Evolutionary conservation across 2,888 invertebrate genomes (phyloP).

Genomic region (Osedax frankpressi): DNA sequence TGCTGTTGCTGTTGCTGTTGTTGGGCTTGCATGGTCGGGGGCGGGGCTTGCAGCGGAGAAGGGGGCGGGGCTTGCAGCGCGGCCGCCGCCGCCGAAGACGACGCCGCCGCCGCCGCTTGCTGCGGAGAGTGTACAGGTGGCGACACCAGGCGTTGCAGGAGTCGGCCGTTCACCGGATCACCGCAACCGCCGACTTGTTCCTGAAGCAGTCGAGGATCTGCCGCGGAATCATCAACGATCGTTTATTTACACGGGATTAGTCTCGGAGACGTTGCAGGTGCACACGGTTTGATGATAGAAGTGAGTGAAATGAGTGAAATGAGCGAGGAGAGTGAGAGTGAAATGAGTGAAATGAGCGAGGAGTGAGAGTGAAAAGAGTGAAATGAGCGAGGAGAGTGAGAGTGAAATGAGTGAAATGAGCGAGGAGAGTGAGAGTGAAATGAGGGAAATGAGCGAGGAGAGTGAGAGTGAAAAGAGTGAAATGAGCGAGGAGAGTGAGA

Average conservation of each 20-base stretch:
- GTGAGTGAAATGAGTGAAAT: background rate
- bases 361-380: background rate
- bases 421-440: background rate
- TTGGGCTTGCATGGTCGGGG: too few relatives aligned
- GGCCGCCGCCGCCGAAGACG: constrained; percentile 2
- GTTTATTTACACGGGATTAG: too few relatives aligned
- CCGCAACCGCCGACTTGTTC: too few relatives aligned
- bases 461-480: background rate
- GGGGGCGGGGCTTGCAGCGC: background rate
- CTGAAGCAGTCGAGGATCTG: too few relatives aligned
- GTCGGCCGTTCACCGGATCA: too few relatives aligned
- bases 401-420: background rate
- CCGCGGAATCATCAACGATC: too few relatives aligned
- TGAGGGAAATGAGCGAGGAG: background rate
- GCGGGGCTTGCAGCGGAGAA: constrained; percentile 10
- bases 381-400: background rate
- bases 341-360: background rate
- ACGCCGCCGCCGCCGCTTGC: constrained; percentile 1
- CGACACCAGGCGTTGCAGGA: constrained; percentile 9
- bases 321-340: background rate
- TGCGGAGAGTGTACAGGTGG: background rate
- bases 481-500: background rate
- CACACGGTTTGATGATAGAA: background rate
- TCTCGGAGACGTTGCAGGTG: background rate
- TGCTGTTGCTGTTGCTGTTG: too few relatives aligned